Evolutionary conservation across 1,140 invertebrate genomes (phyloP), one percentile per base, ranked within the genome.

Genomic region (Trissolcus basalis): DNA sequence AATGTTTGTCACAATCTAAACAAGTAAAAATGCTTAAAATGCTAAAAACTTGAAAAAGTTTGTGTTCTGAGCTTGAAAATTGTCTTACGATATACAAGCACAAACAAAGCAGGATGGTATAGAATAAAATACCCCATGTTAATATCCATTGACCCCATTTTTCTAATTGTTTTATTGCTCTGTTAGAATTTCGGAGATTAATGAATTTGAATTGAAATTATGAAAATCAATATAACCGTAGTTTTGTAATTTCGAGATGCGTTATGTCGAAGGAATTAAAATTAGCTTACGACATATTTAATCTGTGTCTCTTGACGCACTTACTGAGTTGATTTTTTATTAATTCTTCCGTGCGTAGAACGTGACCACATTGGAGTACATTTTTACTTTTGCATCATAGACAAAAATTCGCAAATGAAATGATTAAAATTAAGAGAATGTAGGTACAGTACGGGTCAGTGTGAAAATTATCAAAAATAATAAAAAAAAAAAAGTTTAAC

Each of bases 41-140:
- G n/a, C n/a, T n/a, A n/a, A n/a, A n/a, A n/a, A n/a, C n/a, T n/a
- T n/a, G n/a, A n/a, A n/a, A n/a, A n/a, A n/a, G n/a, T n/a, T n/a
- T n/a, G n/a, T n/a, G n/a, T n/a, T n/a, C n/a, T n/a, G n/a, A n/a
- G n/a, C n/a, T 13, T 45, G 7, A 13, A 45, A 45, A 45, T 14
- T 9, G 11, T 45, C 43, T 45, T 45, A 45, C 43, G 13, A 45
- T 13, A 13, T 45, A 45, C 13, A 45, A 8, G 13, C n/a, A 45
- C 13, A 45, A 7, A 45, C 43, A 13, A 11, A 45, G 3, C 1
- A 12, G 1, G 1, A 8, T 8, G 11, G 14, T 12, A 13, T 45
- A 15, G 4, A 45, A 45, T 13, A 14, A 3, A 12, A 45, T 13
- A 45, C n/a, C 43, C 13, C 11, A 8, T 8, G 13, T 8, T 45